phyloP scores from a whole-genome alignment of 2,113 vertebrate genomes.

The Leucopternis melanops region DNA sequence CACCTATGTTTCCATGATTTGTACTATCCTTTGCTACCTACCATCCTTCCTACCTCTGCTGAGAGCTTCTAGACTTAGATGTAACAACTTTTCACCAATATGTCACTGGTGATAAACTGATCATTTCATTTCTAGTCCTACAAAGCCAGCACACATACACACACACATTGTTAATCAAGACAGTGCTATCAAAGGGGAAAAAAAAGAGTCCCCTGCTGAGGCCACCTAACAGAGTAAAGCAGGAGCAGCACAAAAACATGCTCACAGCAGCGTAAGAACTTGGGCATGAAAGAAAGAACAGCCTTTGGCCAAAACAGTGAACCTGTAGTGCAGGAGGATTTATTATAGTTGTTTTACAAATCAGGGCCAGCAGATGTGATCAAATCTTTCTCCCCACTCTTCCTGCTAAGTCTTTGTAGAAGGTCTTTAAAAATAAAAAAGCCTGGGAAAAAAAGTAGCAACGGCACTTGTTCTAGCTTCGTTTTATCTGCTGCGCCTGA shows the following conservation, averaged over 20 bases:
- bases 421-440: not conserved
- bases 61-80: not conserved
- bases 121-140: not conserved
- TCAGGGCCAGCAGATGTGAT: not conserved
- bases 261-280: not conserved
- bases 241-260: not conserved
- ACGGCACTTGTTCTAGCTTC: not conserved
- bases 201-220: not conserved
- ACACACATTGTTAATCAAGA: not conserved
- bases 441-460: not conserved
- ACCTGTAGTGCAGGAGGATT: not conserved
- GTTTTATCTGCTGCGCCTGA: not conserved
- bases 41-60: not conserved
- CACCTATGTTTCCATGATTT: not conserved
- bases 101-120: not conserved
- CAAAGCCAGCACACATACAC: not conserved
- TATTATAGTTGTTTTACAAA: not conserved
- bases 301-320: not conserved
- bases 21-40: not conserved
- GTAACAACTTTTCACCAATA: not conserved
- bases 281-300: not conserved
- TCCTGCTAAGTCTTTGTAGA: not conserved
- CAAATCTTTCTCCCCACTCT: not conserved
- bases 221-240: not conserved
- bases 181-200: not conserved